These are phyloP conservation scores for Peromyscus nudipes DNA, from an alignment of 2,797 vertebrate species.

Conservation along the genomic window DNA sequence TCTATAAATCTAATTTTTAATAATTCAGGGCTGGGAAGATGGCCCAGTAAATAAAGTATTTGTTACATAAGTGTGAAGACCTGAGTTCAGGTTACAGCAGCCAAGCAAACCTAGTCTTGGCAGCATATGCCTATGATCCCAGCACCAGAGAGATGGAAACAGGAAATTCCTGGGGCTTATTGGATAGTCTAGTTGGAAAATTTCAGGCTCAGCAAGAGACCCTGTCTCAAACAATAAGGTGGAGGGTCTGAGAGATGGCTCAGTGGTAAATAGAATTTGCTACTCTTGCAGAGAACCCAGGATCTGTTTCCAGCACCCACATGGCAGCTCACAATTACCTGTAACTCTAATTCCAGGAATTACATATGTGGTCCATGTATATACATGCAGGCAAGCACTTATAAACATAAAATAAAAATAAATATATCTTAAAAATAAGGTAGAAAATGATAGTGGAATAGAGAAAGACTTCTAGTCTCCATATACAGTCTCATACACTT, in stretches of 20 bases:
- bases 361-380: not conserved
- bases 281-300: not conserved
- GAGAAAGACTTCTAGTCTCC: not conserved
- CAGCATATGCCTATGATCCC: not conserved
- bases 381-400: not conserved
- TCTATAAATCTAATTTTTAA: not conserved
- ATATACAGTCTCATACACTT: not conserved
- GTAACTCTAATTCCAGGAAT: not conserved
- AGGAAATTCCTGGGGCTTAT: not conserved
- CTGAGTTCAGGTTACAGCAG: not conserved
- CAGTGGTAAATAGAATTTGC: not conserved
- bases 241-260: not conserved
- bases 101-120: not conserved
- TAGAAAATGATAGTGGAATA: not conserved
- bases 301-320: not conserved
- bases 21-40: not conserved
- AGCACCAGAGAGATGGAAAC: not conserved
- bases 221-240: not conserved
- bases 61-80: not conserved
- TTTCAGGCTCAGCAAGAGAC: not conserved
- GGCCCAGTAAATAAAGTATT: not conserved
- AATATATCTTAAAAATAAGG: not conserved
- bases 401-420: not conserved
- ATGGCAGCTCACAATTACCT: not conserved
- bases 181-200: not conserved